These are phyloP conservation scores for Limanda limanda DNA, from an alignment of 2,113 vertebrate genomes.

Conservation along the genomic window DNA sequence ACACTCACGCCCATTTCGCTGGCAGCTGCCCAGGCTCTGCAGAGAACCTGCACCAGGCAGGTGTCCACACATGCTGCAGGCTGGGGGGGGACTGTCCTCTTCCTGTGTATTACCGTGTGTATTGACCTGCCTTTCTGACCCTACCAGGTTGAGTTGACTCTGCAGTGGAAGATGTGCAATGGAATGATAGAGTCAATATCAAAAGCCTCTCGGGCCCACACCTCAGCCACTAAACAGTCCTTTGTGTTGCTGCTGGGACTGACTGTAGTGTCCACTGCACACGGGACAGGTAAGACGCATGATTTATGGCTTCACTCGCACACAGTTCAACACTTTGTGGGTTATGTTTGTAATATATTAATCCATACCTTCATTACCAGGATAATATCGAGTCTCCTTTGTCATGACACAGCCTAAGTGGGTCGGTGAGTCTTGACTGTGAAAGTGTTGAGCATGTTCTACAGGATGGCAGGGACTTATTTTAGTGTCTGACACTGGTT, in stretches of 20 bases:
- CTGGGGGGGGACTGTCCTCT: background rate
- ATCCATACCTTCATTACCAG: background rate
- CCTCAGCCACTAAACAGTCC: constrained; percentile 42
- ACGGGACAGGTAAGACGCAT: constrained; percentile 73
- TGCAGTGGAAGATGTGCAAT: constrained; percentile 80
- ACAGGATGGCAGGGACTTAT: background rate
- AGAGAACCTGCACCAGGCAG: constrained; percentile 62
- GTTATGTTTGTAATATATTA: background rate
- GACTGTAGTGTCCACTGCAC: constrained; percentile 62
- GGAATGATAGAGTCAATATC: constrained; percentile 76
- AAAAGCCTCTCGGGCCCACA: constrained; percentile 48
- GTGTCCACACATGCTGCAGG: constrained; percentile 23
- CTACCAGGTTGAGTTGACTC: constrained; percentile 61
- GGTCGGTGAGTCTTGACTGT: background rate
- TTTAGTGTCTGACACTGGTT: background rate
- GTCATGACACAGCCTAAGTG: background rate
- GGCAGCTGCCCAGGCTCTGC: constrained; percentile 58
- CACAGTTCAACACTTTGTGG: background rate
- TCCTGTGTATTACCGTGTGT: background rate
- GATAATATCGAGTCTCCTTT: background rate
- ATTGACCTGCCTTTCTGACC: background rate
- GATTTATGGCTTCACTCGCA: background rate
- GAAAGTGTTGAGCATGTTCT: background rate
- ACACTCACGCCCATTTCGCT: constrained; percentile 52
- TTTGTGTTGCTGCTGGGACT: constrained; percentile 64